phyloP scores from a whole-genome alignment of 30 jellyfish, hydroid and myxozoan genomes.

The Cassiopea andromeda region DNA sequence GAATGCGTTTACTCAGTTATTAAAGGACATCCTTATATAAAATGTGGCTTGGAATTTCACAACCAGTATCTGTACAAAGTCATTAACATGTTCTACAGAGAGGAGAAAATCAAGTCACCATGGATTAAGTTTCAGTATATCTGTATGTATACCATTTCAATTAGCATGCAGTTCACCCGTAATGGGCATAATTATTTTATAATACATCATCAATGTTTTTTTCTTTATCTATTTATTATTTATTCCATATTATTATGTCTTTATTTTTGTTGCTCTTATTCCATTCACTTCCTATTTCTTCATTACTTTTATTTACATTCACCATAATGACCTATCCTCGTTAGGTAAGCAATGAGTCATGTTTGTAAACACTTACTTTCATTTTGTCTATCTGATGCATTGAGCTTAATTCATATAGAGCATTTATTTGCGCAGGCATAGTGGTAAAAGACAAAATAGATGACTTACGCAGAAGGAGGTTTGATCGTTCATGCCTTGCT shows the following conservation, averaged over 20 bases:
- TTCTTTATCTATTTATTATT: neutral
- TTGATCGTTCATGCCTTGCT: neutral
- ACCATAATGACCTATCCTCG: neutral
- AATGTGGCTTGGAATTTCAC: conserved; percentile 12
- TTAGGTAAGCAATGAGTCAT: no score
- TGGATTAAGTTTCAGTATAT: conserved; percentile 40
- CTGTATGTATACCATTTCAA: conserved; percentile 1
- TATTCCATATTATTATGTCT: no score
- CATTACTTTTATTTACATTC: neutral
- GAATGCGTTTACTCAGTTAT: conserved; percentile 26
- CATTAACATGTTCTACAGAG: conserved; percentile 35
- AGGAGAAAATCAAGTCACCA: conserved; percentile 24
- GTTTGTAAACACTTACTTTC: no score
- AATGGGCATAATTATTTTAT: neutral
- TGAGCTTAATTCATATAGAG: no score
- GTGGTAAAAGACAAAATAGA: neutral
- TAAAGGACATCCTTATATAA: conserved; percentile 6
- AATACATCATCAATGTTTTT: neutral
- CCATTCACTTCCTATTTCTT: neutral
- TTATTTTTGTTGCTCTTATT: no score
- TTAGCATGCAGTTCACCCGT: neutral
- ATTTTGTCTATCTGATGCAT: no score
- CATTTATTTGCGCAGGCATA: neutral
- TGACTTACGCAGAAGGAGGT: neutral
- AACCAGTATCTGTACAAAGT: conserved; percentile 38